Evolutionary conservation across 2,888 invertebrate species (phyloP).

Genomic region (Athalia circularis): DNA sequence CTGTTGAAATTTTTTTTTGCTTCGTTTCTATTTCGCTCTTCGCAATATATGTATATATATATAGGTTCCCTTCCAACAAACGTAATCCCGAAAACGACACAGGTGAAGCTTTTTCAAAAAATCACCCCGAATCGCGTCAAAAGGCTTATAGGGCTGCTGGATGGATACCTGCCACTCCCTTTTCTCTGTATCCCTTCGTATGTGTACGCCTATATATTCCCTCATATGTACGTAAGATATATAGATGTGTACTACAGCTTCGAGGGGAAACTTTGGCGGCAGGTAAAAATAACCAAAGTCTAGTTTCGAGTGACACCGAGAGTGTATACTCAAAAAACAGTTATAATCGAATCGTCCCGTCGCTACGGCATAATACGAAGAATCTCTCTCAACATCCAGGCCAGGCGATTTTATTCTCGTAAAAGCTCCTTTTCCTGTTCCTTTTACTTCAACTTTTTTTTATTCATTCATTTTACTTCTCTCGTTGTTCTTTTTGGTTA

Average conservation of each 20-base stretch:
- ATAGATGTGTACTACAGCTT: neutral
- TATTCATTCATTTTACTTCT: neutral
- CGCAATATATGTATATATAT: neutral
- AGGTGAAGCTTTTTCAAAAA: conserved; percentile 68
- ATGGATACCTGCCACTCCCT: conserved; percentile 41
- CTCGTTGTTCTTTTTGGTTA: neutral
- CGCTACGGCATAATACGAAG: neutral
- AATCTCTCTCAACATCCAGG: neutral
- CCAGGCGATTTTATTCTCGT: no score
- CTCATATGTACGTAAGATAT: neutral
- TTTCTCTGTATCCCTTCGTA: neutral
- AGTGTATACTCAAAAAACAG: conserved; percentile 38
- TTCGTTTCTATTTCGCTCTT: conserved; percentile 41
- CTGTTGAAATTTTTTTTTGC: conserved; percentile 45
- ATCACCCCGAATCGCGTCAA: conserved; percentile 55
- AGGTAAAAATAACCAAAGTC: conserved; percentile 43
- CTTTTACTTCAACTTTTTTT: neutral
- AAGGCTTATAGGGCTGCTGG: conserved; percentile 36
- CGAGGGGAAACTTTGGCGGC: conserved; percentile 5
- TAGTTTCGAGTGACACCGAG: conserved; percentile 43
- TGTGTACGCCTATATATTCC: neutral
- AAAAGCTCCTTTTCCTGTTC: no score
- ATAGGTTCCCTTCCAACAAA: conserved; percentile 61
- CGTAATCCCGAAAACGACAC: conserved; percentile 71
- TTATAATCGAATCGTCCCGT: conserved; percentile 24